phyloP scores from a whole-genome alignment of 2,888 invertebrate genomes.

The Napeogenes sylphis region DNA sequence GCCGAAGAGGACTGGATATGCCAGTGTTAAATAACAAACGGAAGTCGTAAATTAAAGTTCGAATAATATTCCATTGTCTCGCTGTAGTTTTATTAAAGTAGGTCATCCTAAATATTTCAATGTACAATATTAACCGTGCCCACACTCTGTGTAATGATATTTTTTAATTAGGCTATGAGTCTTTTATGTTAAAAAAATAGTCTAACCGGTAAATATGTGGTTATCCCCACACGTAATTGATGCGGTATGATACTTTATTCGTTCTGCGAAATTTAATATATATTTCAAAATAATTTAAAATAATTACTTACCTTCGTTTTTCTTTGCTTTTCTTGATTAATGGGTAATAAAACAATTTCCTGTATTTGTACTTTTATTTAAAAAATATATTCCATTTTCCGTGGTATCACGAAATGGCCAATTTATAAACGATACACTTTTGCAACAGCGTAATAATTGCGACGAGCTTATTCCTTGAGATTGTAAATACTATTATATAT shows the following conservation, averaged over 20 bases:
- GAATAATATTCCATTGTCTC: too few species aligned
- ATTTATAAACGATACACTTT: too few species aligned
- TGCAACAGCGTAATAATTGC: too few species aligned
- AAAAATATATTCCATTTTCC: too few species aligned
- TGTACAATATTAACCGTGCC: slow-evolving; percentile 22
- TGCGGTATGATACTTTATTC: too few species aligned
- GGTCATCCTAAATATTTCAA: neutral
- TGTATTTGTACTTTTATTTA: neutral
- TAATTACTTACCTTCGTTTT: slow-evolving; percentile 1
- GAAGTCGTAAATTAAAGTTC: too few species aligned
- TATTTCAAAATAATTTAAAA: neutral
- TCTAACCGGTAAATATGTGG: neutral
- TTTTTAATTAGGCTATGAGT: slow-evolving; percentile 60
- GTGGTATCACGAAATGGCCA: too few species aligned
- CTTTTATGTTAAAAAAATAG: slow-evolving; percentile 59
- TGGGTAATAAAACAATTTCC: neutral
- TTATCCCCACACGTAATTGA: too few species aligned
- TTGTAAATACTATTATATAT: neutral
- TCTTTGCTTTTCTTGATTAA: neutral
- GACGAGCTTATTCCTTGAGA: neutral
- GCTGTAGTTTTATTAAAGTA: too few species aligned
- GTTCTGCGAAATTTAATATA: too few species aligned
- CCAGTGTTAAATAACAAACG: too few species aligned
- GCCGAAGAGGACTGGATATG: too few species aligned
- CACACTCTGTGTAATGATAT: slow-evolving; percentile 58